Base-by-base conservation (phyloP, 2,797 vertebrate species). In the Enteromius argenteus region DNA sequence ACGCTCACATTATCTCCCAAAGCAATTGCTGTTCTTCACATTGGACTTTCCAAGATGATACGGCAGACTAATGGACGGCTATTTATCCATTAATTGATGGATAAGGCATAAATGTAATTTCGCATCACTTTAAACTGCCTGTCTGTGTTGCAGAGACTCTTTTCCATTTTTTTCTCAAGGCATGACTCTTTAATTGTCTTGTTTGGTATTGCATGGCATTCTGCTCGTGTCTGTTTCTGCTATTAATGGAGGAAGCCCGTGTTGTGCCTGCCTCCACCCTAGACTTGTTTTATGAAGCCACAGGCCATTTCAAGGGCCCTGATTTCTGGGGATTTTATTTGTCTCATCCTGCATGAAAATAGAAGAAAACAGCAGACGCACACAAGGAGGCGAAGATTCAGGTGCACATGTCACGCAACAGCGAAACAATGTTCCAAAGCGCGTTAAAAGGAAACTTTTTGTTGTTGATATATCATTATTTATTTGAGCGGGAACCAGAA, bases 1-100 rank as follows among this genome's bases (percentile, higher is more conserved):
- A 78, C 44, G 10, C 62, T 83, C 21, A 37, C 37, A 77, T 62
- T 69, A 49, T 84, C 77, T 80, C 67, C 86, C 71, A 91, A 91
- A 91, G 86, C 76, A 74, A 69, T 68, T 91, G 84, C 68, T 75
- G 39, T 49, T 87, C 77, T 90, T 73, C 84, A 81, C 85, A 88
- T 88, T 85, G 83, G 84, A 86, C 85, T 93, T 92, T 84, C 90
- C 91, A 83, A 88, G 92, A 93, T 89, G 92, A 93, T 91, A 85
- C 86, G 90, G 84, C 85, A 67, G 64, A 74, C 85, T 91, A 90
- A 94, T 92, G 88, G 84, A 81, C 37, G 71, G 64, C 84, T 89
- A 86, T 84, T 83, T 88, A 88, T 87, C 86, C 85, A 84, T 71
- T 89, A 88, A 76, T 69, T 84, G 85, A 90, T 90, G 90, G 85